Percentiles rank a stretch among this genome's conserved stretches.
phyloP scores from a whole-genome alignment of 1,140 invertebrate genomes.

The Spodoptera frugiperda region DNA sequence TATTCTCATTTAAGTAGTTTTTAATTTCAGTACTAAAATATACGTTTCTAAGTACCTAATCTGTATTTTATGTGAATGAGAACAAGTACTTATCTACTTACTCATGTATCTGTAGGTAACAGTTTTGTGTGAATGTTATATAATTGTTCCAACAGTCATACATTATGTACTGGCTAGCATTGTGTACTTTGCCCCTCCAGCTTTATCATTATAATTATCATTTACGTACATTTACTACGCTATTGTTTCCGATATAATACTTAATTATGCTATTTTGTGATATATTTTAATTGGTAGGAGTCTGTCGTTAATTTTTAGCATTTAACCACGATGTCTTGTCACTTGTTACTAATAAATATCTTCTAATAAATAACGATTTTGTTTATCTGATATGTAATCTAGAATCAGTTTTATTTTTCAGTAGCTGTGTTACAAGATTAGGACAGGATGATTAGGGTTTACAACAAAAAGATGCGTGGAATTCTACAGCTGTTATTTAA shows the following conservation, averaged over 20 bases:
- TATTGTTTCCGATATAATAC: conserved; percentile 2
- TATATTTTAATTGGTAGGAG: conserved; percentile 3
- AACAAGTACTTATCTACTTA: too few species aligned
- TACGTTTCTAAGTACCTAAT: too few species aligned
- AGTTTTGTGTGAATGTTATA: neutral
- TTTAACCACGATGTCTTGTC: conserved; percentile 22
- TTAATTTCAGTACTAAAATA: too few species aligned
- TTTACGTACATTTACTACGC: neutral
- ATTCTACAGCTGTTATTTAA: too few species aligned
- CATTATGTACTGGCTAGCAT: neutral
- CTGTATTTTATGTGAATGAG: too few species aligned
- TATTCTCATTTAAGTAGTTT: neutral
- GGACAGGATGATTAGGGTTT: too few species aligned
- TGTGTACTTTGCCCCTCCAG: conserved; percentile 16
- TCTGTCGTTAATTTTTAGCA: conserved; percentile 30
- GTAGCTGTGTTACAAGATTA: too few species aligned
- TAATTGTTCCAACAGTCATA: neutral
- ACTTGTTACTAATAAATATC: conserved; percentile 15
- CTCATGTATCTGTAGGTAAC: neutral
- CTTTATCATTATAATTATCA: conserved; percentile 4
- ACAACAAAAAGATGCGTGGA: too few species aligned
- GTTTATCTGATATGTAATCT: too few species aligned
- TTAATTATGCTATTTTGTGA: neutral
- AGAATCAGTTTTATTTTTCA: too few species aligned
- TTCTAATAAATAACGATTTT: neutral